Conservation (phyloP, 1,140 invertebrate genomes). For the Pseudomyrmex pallidus region DNA sequence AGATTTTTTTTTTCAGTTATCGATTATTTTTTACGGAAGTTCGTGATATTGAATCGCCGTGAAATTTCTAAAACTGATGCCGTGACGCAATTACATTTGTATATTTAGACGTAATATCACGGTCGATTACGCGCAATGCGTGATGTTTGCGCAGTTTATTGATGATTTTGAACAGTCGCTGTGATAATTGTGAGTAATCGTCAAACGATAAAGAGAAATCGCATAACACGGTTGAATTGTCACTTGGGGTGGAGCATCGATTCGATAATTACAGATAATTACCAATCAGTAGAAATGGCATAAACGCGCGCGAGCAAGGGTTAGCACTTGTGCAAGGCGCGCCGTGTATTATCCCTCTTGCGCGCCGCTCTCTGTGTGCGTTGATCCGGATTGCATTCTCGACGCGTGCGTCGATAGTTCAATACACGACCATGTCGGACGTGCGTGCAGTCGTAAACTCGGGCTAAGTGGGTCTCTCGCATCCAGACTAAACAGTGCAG, state of each 20-base stretch:
- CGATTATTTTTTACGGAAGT: neutral
- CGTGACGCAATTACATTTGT: neutral
- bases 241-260: neutral
- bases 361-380: neutral
- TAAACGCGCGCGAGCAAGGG: neutral
- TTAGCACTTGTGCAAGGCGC: neutral
- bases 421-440: constrained; percentile 12
- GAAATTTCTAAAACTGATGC: neutral
- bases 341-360: neutral
- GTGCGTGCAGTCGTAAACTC: constrained; percentile 17
- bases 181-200: constrained; percentile 19
- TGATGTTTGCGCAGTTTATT: constrained; percentile 1
- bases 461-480: constrained; percentile 30
- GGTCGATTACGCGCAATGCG: constrained; percentile 2
- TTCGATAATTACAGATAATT: constrained; percentile 38
- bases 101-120: constrained; percentile 38
- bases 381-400: constrained; percentile 13
- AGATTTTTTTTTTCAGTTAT: too few species aligned
- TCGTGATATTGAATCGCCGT: neutral
- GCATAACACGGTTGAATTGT: constrained; percentile 22
- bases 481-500: constrained; percentile 40
- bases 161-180: constrained; percentile 35
- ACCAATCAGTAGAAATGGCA: constrained; percentile 26
- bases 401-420: constrained; percentile 29
- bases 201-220: constrained; percentile 26